phyloP scores from a whole-genome alignment of 35 echinoderm and acorn worm species.

The Ophioderma brevispina region DNA sequence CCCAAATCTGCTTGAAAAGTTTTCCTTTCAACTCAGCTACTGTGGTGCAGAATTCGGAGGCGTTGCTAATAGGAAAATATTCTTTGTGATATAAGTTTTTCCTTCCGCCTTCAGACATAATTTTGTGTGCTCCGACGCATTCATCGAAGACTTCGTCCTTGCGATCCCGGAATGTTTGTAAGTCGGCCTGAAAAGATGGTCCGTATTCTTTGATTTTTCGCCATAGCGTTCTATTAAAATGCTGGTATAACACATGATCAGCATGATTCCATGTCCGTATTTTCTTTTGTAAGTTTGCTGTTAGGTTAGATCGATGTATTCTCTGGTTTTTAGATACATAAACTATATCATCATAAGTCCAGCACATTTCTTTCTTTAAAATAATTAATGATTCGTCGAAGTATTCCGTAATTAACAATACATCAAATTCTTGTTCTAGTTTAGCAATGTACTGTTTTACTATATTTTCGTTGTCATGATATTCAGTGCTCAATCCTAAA shows the following conservation, averaged over 20 bases:
- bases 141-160: slow-evolving; percentile 35
- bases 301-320: slow-evolving; percentile 14
- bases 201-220: slow-evolving; percentile 75
- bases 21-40: slow-evolving; percentile 3
- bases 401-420: slow-evolving; percentile 68
- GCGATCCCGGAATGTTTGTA: slow-evolving; percentile 37
- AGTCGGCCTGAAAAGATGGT: slow-evolving; percentile 55
- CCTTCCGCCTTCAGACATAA: slow-evolving; percentile 31
- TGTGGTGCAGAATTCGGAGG: slow-evolving; percentile 18
- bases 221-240: slow-evolving; percentile 88
- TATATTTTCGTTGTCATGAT: slow-evolving; percentile 30
- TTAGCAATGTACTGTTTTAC: slow-evolving; percentile 20
- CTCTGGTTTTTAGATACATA: slow-evolving; percentile 73
- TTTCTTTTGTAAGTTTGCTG: slow-evolving; percentile 8
- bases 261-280: slow-evolving; percentile 56
- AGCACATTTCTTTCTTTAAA: slow-evolving; percentile 63
- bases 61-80: slow-evolving; percentile 26
- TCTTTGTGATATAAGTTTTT: slow-evolving; percentile 38
- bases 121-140: slow-evolving; percentile 48
- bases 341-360: slow-evolving; percentile 62
- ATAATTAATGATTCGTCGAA: slow-evolving; percentile 75
- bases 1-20: slow-evolving; percentile 2
- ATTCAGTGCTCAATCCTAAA: slow-evolving; percentile 52
- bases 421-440: slow-evolving; percentile 39
- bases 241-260: slow-evolving; percentile 51